Evolutionary conservation across 2,888 invertebrate genomes (phyloP), one percentile per base, ranked within the genome.

Genomic region (Rosalia funebris): DNA sequence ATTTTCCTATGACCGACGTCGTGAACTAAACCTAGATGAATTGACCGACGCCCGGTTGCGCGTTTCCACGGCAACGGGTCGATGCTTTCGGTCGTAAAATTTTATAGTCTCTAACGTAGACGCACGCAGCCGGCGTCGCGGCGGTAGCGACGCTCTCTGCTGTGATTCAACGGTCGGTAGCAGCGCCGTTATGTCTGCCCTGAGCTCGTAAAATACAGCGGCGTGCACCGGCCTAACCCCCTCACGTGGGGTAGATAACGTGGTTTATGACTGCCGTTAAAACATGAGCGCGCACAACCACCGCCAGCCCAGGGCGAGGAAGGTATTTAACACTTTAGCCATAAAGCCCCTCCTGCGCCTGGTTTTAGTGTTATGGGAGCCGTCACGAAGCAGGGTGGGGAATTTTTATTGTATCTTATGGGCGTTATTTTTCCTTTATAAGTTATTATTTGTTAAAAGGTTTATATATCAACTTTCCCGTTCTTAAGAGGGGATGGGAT

Each of bases 11-110:
- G n/a, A n/a, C n/a, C n/a, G n/a, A n/a, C n/a, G n/a, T n/a, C n/a
- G n/a, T n/a, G n/a, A n/a, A n/a, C n/a, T 7, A 25, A 25, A 25
- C 25, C 25, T 3, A 20, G 57, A 44, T 44, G 17, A 59, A 46
- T 60, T 57, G 34, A 62, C 57, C 4, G 52, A 58, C 42, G 58
- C 42, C 63, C 36, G 57, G 61, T 63, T 68, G 68, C 67, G 79
- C 79, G 81, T 82, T 75, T 70, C 79, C 77, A 70, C 62, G 73
- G 79, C 76, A 74, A 81, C 81, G 81, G 82, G 81, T 81, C 82
- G 81, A 81, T 81, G 81, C 77, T 66, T 79, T 77, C 70, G 78
- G 77, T 77, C 80, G 78, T 82, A 81, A 82, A 82, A 80, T 82
- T 82, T 82, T 82, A 82, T 81, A 79, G 79, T 75, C 77, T 74